Base-by-base conservation (phyloP, 2,888 invertebrate species). In the Incurvaria masculella region DNA sequence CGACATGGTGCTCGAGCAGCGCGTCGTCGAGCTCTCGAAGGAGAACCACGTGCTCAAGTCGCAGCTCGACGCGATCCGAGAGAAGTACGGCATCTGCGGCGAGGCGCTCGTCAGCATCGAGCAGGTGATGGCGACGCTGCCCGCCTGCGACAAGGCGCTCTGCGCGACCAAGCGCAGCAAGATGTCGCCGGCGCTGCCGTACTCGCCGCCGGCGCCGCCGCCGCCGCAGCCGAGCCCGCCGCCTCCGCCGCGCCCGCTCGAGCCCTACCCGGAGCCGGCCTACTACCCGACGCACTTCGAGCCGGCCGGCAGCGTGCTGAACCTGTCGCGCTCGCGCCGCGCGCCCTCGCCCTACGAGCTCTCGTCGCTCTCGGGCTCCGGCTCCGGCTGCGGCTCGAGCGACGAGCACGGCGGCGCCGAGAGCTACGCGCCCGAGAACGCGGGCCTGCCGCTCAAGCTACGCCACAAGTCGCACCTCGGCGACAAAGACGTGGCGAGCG, bases 11-110 rank as follows among this genome's bases (percentile, higher is more conserved):
- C 80, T 98, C 51, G 97, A 97, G 63, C 92, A 94, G 59, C 84
- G 95, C 43, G 95, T 98, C 23, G 87, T 94, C 48, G 95, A 97
- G 67, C 79, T 99, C 48, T 94, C 94, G 55, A 93, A 94, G 69
- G 97, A 97, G 68, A 98, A 97, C 70, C 92, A 95, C 64, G 89
- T 94, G 43, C 82, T 98, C 2, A 91, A 94, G 66, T 92, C 94
- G 3, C 97, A 97, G 63, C 80, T 98, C 49, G 89, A 90, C 58
- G 94, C 94, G 18, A 91, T 97, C 55, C 90, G 94, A 61, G 94
- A 95, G 62, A 94, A 94, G 68, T 95, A 89, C 63, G 94, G 94
- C 48, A 92, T 95, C 59, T 89, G 89, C 61, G 92, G 91, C 2
- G 94, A 94, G 62, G 85, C 84, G 44, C 82, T 94, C 51, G 89